phyloP scores from a whole-genome alignment of 2,888 invertebrate species.

The Thymelicus sylvestris region DNA sequence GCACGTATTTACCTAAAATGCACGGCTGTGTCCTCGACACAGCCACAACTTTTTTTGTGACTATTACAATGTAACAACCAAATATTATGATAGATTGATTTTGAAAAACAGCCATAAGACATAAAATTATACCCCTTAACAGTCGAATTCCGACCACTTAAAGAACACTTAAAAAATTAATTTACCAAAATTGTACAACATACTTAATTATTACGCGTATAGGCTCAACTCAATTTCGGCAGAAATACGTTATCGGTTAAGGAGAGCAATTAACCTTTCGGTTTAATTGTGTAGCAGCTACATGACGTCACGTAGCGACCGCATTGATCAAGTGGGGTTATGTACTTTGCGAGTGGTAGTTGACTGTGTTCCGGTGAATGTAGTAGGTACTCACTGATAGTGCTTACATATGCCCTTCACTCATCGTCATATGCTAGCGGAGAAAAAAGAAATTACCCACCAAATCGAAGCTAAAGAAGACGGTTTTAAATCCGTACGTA shows the following conservation, averaged over 20 bases:
- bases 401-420: background rate
- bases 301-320: slow-evolving; percentile 57
- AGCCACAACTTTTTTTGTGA: no score
- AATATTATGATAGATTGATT: no score
- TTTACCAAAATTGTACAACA: no score
- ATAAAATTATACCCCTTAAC: no score
- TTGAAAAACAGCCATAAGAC: no score
- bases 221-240: slow-evolving; percentile 5
- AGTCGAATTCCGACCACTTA: no score
- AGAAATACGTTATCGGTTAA: slow-evolving; percentile 19
- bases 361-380: background rate
- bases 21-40: no score
- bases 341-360: slow-evolving; percentile 42
- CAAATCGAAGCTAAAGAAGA: no score
- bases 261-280: slow-evolving; percentile 19
- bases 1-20: no score
- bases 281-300: slow-evolving; percentile 28
- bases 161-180: no score
- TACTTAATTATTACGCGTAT: background rate
- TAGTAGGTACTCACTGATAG: background rate
- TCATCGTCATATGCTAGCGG: background rate
- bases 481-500: no score
- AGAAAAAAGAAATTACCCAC: background rate
- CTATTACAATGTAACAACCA: no score
- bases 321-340: slow-evolving; percentile 60